Evolutionary conservation across 1,140 invertebrate species (phyloP).

Genomic region (Tetramorium parvispinum): DNA sequence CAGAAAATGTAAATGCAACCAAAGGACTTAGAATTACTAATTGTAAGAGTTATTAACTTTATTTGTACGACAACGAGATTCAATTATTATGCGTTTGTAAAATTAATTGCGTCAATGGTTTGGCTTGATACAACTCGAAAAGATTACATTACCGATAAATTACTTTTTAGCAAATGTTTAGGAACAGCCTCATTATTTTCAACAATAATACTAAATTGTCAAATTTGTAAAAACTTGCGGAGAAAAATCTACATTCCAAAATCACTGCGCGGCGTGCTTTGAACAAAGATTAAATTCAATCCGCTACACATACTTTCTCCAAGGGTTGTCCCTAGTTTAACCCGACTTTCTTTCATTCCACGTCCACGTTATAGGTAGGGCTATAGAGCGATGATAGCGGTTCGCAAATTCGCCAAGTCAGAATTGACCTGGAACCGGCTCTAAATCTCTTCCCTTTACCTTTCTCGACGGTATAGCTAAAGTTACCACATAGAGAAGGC

Average conservation of each 20-base stretch:
- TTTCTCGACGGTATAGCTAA: neutral
- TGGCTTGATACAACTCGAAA: neutral
- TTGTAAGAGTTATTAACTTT: neutral
- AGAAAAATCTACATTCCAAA: neutral
- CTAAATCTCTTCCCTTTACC: neutral
- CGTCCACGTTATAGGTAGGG: neutral
- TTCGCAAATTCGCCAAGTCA: constrained; percentile 1
- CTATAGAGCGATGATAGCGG: neutral
- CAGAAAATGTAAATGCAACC: neutral
- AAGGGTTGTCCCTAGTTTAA: neutral
- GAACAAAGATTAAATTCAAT: neutral
- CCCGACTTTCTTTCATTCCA: neutral
- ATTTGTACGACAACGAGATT: neutral
- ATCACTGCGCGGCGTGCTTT: neutral
- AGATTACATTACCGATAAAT: neutral
- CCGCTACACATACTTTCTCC: neutral
- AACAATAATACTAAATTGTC: neutral
- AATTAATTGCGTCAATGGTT: neutral
- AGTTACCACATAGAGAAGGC: neutral
- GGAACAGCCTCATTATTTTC: neutral
- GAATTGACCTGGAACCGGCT: neutral
- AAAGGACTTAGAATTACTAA: neutral
- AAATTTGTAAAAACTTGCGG: too few relatives aligned
- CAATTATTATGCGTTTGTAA: neutral
- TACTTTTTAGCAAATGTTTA: neutral